Percentiles rank a stretch among this genome's conserved stretches.
Conservation (phyloP, 1,140 invertebrate genomes). For the Lineus longissimus region DNA sequence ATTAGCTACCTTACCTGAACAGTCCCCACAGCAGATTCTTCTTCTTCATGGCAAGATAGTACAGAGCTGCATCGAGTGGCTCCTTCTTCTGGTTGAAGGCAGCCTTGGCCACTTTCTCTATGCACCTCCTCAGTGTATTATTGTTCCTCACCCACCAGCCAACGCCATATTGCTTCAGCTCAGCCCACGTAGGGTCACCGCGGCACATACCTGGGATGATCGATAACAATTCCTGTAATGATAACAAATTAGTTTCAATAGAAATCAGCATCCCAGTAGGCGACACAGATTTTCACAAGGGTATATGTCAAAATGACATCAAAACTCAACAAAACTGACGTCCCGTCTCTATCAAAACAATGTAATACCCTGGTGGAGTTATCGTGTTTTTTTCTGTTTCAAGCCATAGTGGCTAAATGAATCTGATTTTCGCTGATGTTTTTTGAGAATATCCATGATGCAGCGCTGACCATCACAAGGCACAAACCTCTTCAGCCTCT, state of each 20-base stretch:
- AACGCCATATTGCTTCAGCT: constrained; percentile 84
- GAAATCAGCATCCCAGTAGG: background rate
- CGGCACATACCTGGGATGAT: constrained; percentile 74
- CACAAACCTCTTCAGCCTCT: constrained; percentile 82
- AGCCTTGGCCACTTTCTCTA: constrained; percentile 91
- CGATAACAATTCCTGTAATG: constrained; percentile 64
- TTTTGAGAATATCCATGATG: background rate
- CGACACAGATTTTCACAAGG: no score
- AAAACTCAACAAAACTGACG: no score
- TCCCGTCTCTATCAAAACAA: no score
- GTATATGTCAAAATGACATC: no score
- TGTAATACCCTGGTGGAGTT: no score
- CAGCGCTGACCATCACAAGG: background rate
- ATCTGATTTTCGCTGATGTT: no score
- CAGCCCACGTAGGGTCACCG: constrained; percentile 76
- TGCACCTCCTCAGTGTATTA: constrained; percentile 73
- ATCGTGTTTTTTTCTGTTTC: no score
- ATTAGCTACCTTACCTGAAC: constrained; percentile 64
- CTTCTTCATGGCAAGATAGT: constrained; percentile 98
- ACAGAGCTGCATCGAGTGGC: constrained; percentile 94
- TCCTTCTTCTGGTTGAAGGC: constrained; percentile 84
- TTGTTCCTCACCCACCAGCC: constrained; percentile 96
- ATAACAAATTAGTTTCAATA: background rate
- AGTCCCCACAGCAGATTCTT: constrained; percentile 94
- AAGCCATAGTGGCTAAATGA: no score